Conservation (phyloP, 2,113 vertebrate genomes). For the Phoxinus phoxinus region DNA sequence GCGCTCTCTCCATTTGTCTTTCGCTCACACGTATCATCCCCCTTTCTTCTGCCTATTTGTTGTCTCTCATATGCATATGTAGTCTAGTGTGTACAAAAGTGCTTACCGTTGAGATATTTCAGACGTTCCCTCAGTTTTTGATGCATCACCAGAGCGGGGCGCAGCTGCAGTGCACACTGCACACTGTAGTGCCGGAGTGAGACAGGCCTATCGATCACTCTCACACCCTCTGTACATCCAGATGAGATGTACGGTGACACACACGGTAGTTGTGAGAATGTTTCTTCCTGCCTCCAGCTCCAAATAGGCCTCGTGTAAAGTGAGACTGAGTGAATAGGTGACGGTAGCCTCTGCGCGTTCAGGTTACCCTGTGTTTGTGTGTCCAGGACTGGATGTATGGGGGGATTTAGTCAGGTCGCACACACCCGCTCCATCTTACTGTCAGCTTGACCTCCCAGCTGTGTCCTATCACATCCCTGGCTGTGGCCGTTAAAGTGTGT, state of each 20-base stretch:
- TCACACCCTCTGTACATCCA: constrained; percentile 33
- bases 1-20: background rate
- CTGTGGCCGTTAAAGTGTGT: constrained; percentile 15
- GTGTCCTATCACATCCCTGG: constrained; percentile 42
- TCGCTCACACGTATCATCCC: background rate
- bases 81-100: constrained; percentile 38
- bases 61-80: constrained; percentile 47
- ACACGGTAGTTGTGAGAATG: constrained; percentile 14
- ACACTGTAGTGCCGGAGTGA: background rate
- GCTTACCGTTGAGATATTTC: constrained; percentile 47
- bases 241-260: constrained; percentile 33
- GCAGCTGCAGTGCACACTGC: constrained; percentile 23
- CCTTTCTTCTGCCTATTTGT: constrained; percentile 6
- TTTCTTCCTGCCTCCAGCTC: constrained; percentile 33
- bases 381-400: constrained; percentile 51
- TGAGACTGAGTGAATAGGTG: constrained; percentile 39
- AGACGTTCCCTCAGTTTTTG: constrained; percentile 18
- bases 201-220: constrained; percentile 37
- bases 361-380: constrained; percentile 49
- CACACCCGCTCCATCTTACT: constrained; percentile 56
- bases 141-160: constrained; percentile 37
- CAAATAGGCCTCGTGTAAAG: constrained; percentile 26
- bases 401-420: constrained; percentile 50
- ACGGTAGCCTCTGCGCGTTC: constrained; percentile 31
- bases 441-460: constrained; percentile 57